These are phyloP conservation scores for Lycaon pictus DNA, from an alignment of 2,113 vertebrate species.

Conservation along the genomic window DNA sequence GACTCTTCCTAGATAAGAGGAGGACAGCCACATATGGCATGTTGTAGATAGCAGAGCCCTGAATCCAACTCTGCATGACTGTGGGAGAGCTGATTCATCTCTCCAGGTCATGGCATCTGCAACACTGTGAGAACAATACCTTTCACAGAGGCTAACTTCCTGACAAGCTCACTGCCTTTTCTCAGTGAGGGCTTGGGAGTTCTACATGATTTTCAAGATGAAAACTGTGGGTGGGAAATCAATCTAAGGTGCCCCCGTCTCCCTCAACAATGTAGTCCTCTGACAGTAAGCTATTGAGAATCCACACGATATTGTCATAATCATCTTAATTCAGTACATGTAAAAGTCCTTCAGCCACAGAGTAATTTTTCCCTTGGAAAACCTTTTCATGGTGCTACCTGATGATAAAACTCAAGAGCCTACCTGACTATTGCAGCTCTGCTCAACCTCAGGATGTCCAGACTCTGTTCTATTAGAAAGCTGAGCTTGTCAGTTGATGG, in stretches of 20 bases:
- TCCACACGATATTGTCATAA: rapidly evolving
- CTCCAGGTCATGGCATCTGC: background rate
- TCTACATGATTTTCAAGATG: background rate
- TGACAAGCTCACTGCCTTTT: background rate
- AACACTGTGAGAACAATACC: too few species aligned
- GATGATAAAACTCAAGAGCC: background rate
- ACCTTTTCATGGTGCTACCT: rapidly evolving
- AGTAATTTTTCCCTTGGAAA: background rate
- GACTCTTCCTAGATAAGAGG: background rate
- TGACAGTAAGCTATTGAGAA: background rate
- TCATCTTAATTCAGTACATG: background rate
- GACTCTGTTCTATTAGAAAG: background rate
- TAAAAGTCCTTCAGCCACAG: background rate
- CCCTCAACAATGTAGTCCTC: background rate
- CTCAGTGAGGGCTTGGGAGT: background rate
- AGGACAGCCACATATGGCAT: background rate
- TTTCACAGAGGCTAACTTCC: background rate
- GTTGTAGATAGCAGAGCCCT: background rate
- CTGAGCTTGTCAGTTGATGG: background rate
- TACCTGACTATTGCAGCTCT: background rate
- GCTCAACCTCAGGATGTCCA: background rate
- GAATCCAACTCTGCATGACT: background rate
- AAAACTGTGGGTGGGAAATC: background rate
- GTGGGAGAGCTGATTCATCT: background rate
- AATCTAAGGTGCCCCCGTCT: background rate